These are phyloP conservation scores for Pocillopora damicornis DNA, from an alignment of 64 coral and sea anemone genomes.

Conservation along the genomic window DNA sequence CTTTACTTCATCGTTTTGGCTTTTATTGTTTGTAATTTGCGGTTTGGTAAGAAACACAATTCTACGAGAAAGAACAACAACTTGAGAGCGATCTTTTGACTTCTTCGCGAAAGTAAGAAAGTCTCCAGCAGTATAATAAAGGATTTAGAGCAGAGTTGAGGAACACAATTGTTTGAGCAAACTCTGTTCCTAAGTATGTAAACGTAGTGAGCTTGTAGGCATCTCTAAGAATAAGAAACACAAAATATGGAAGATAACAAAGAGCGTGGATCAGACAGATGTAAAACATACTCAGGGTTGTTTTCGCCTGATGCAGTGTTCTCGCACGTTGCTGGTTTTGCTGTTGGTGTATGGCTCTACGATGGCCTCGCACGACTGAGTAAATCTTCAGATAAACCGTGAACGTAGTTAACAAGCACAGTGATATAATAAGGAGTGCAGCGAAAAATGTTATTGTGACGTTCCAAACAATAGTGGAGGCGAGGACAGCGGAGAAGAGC, in stretches of 20 bases:
- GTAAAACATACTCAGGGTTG: slow-evolving; percentile 14
- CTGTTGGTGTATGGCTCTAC: neutral
- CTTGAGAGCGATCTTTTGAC: neutral
- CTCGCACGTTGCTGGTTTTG: neutral
- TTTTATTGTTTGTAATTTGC: too few species aligned
- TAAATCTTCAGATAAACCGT: slow-evolving; percentile 2
- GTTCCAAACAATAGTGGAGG: slow-evolving; percentile 28
- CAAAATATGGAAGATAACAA: slow-evolving; percentile 23
- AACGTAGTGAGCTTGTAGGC: neutral
- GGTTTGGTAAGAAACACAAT: too few species aligned
- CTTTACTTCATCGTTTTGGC: too few species aligned
- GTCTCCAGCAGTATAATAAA: slow-evolving; percentile 1
- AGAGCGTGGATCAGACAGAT: neutral
- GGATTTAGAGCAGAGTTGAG: neutral
- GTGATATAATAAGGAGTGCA: neutral
- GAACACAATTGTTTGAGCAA: slow-evolving; percentile 1
- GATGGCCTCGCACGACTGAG: slow-evolving; percentile 1
- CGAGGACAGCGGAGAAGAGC: slow-evolving; percentile 1
- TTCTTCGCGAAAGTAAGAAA: neutral
- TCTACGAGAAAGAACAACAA: too few species aligned
- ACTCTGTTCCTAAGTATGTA: neutral
- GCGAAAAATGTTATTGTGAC: neutral
- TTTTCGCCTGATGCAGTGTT: neutral
- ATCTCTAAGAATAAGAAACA: slow-evolving; percentile 30
- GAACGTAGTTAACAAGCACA: slow-evolving; percentile 6